Evolutionary conservation across 2,797 vertebrate species (phyloP), one percentile per base, ranked within the genome.

Genomic region (Helarctos malayanus): DNA sequence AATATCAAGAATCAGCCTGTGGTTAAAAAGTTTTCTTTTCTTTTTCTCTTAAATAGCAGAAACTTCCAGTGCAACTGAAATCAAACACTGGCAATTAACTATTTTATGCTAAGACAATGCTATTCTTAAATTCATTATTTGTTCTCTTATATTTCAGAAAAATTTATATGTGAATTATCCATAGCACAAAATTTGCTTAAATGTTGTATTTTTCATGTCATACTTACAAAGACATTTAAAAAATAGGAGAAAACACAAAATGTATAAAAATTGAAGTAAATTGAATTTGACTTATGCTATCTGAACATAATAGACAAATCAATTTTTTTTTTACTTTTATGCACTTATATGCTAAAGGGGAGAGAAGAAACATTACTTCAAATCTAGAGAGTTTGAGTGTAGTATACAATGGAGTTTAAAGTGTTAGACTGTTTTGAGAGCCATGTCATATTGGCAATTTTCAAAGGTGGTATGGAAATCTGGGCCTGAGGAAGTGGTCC

Each of bases 251-350:
- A 92, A 82, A 86, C 13, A 57, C 14, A 83, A 49, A 54, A 85
- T 93, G 35, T 5, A 82, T 18, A 56, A 65, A 96, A 91, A 35
- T 41, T 27, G 79, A 85, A 59, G 32, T 94, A 84, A 75, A 65
- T 59, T 90, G 19, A 78, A 59, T 54, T 12, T 94, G 2, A 73
- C 82, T 86, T 63, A 7, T 80, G 15, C 3, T 78, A 35, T 56
- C 21, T 83, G 27, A 86, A n/a, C 35, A 35, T 61, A 45, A 32
- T 79, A 29, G 23, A 80, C 23, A 95, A 65, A 38, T 73, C n/a
- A 32, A 21, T 27, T 57, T 68, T 54, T 47, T 47, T 56, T 78
- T 91, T 56, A 79, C 8, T 69, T 94, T 75, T 49, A 35, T 38
- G 6, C 54, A 83, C 59, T 90, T 65, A 7, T 35, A 13, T 71